Percentiles rank a stretch among this genome's conserved stretches.
These are phyloP conservation scores for Coelopa frigida DNA, from an alignment of 1,140 invertebrate species.

Conservation along the genomic window DNA sequence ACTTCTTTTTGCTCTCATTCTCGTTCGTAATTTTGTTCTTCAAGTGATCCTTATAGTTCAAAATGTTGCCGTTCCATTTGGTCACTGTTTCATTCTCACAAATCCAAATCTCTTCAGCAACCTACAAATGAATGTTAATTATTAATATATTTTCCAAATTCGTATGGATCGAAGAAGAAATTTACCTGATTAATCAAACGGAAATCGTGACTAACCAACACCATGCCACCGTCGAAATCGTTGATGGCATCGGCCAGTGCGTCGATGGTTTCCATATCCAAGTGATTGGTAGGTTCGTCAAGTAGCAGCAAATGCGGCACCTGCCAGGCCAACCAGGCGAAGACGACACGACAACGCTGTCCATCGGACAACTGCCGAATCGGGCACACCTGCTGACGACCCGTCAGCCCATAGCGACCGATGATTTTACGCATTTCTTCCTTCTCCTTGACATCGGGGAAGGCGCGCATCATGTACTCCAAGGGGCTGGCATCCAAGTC, in stretches of 20 bases:
- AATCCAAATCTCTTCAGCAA: slow-evolving; percentile 98
- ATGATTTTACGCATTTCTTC: slow-evolving; percentile 99
- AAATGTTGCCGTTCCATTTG: slow-evolving; percentile 95
- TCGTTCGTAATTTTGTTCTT: slow-evolving; percentile 49
- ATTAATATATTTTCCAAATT: neutral
- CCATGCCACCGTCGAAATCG: slow-evolving; percentile 96
- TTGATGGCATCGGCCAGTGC: slow-evolving; percentile 95
- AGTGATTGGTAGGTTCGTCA: slow-evolving; percentile 98
- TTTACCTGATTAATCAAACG: slow-evolving; percentile 93
- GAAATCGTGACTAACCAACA: slow-evolving; percentile 95
- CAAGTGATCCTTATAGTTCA: slow-evolving; percentile 92
- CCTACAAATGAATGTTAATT: slow-evolving; percentile 51
- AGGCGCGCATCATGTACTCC: slow-evolving; percentile 97
- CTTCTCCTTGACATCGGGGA: slow-evolving; percentile 94
- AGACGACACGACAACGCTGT: slow-evolving; percentile 96
- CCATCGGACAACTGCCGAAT: slow-evolving; percentile 97
- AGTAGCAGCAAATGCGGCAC: slow-evolving; percentile 87
- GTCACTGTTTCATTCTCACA: slow-evolving; percentile 94
- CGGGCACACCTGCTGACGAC: slow-evolving; percentile 94
- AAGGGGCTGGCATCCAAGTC: slow-evolving; percentile 92
- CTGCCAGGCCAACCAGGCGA: slow-evolving; percentile 95
- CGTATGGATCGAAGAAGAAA: neutral
- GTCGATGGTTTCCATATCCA: slow-evolving; percentile 99
- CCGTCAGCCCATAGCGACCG: slow-evolving; percentile 93
- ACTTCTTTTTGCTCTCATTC: slow-evolving; percentile 36